These are phyloP conservation scores for Drosophila arizonae DNA, from an alignment of 1,140 invertebrate genomes.

Conservation along the genomic window DNA sequence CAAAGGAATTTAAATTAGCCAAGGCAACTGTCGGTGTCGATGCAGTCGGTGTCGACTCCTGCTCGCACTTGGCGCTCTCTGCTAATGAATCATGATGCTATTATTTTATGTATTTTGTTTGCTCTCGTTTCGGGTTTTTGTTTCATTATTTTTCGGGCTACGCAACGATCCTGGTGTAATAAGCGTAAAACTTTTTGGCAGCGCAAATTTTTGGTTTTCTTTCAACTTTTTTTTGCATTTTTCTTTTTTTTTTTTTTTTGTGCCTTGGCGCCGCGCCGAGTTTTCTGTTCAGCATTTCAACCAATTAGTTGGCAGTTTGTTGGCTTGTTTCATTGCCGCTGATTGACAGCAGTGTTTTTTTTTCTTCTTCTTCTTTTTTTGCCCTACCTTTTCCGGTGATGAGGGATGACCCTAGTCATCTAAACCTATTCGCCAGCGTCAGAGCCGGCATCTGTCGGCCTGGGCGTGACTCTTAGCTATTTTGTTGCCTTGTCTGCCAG, in stretches of 20 bases:
- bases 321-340: conserved; percentile 49
- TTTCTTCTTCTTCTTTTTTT: conserved; percentile 7
- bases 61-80: conserved; percentile 49
- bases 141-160: conserved; percentile 25
- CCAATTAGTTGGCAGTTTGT: conserved; percentile 75
- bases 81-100: conserved; percentile 75
- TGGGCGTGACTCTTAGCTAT: conserved; percentile 60
- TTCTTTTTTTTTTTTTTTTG: conserved; percentile 7
- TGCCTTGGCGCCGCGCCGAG: conserved; percentile 16
- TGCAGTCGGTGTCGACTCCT: conserved; percentile 43
- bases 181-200: conserved; percentile 77
- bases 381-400: conserved; percentile 49
- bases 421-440: conserved; percentile 10
- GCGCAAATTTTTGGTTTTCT: conserved; percentile 46
- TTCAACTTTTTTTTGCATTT: conserved; percentile 25
- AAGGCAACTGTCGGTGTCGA: conserved; percentile 50
- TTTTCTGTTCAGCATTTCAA: conserved; percentile 65
- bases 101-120: conserved; percentile 51
- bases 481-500: conserved; percentile 20
- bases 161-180: conserved; percentile 61
- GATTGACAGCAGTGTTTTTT: conserved; percentile 71
- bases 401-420: conserved; percentile 44
- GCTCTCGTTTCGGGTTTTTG: conserved; percentile 26
- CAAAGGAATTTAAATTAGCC: conserved; percentile 80
- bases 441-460: conserved; percentile 19